Base-by-base conservation (phyloP, 2,888 invertebrate species). In the Periphyllus acericola region DNA sequence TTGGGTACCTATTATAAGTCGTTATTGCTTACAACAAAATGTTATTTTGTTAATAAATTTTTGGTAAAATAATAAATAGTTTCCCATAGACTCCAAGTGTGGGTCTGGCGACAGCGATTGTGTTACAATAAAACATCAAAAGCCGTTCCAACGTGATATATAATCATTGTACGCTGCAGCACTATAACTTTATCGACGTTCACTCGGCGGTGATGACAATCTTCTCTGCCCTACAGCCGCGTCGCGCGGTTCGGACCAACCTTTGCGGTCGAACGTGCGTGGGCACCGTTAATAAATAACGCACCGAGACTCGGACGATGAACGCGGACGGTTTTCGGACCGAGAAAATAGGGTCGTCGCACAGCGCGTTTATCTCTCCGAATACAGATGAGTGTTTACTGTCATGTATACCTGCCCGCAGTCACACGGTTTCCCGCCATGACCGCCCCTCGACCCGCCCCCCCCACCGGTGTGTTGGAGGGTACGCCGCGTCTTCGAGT, bases 331-430 rank as follows among this genome's bases (percentile, higher is more conserved):
- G 17, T 36, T 36, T 60, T 25, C n/a, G 29, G 66, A 68, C 21
- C 25, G 71, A 46, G 25, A 80, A 40, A 66, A n/a, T n/a, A 66
- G 40, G 71, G 82, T 32, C 71, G 8, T 17, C 14, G 46, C 14
- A n/a, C n/a, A 14, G 46, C 17, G 14, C 21, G 76, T 84, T 66
- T 84, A 40, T 76, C 75, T 76, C 84, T 76, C 32, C 29, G 76
- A 75, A 84, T 76, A 76, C 76, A 76, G 76, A 84, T 76, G 84
- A 83, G 83, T 36, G 60, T 74, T 71, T 55, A 29, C 60, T 36
- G 83, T 29, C 34, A 29, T 29, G 83, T 72, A 32, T 75, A 55
- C 83, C 55, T 55, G 72, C 34, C 9, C 36, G 29, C 3, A 11
- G 9, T 17, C 72, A 5, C 52, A 5, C 9, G 46, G 32, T 52